Conservation (phyloP, 2,888 invertebrate species). For the Caradrina kadenii region DNA sequence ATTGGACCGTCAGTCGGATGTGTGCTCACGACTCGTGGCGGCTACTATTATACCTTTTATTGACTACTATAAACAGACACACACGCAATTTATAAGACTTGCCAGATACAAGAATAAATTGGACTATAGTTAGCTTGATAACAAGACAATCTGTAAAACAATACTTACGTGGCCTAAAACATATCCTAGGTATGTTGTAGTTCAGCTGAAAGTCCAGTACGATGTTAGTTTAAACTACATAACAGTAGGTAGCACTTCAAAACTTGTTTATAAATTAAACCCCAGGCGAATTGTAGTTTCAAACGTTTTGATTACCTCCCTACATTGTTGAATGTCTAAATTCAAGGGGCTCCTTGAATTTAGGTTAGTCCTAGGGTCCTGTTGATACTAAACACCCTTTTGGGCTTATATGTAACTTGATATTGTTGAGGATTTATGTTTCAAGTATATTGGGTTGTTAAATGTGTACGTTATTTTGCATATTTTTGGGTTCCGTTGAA, state of each 20-base stretch:
- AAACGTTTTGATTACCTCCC: conserved; percentile 34
- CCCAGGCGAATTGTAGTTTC: conserved; percentile 44
- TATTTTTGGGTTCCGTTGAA: background rate
- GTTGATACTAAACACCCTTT: conserved; percentile 36
- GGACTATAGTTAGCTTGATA: background rate
- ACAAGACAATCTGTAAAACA: background rate
- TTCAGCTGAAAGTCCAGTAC: conserved; percentile 9
- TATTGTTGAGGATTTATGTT: conserved; percentile 30
- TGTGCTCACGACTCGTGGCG: no score
- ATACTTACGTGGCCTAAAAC: background rate
- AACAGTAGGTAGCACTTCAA: conserved; percentile 33
- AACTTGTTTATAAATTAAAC: conserved; percentile 52
- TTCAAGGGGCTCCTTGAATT: conserved; percentile 30
- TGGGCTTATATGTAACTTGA: conserved; percentile 29
- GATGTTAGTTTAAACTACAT: conserved; percentile 31
- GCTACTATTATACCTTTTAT: no score
- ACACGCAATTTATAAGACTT: no score
- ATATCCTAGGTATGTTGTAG: background rate
- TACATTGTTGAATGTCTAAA: conserved; percentile 39
- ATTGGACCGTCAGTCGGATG: no score
- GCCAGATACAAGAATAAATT: no score
- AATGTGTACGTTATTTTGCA: conserved; percentile 3
- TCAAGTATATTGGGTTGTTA: background rate
- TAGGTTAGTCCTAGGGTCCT: conserved; percentile 20
- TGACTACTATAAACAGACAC: no score